Conservation (phyloP, 2,797 vertebrate species). For the Diceros bicornis region DNA sequence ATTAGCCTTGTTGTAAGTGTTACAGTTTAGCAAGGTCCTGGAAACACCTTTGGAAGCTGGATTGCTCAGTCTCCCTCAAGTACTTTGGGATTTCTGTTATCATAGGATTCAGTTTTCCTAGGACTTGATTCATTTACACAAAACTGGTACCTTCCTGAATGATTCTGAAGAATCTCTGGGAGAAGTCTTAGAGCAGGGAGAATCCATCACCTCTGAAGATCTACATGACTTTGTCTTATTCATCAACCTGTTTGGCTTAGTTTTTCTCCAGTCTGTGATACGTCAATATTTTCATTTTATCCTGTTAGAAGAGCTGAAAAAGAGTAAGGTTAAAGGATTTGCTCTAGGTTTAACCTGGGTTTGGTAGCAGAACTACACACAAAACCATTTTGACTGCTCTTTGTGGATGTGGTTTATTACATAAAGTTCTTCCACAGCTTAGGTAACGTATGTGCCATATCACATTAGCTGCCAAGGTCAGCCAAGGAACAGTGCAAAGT, state of each 20-base stretch:
- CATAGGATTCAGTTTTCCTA: not conserved
- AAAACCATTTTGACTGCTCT: not conserved
- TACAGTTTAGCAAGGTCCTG: not conserved
- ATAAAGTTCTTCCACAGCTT: not conserved
- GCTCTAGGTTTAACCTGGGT: not conserved
- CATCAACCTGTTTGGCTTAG: slow-evolving; percentile 40
- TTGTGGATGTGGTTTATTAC: slow-evolving; percentile 50
- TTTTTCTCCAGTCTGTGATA: not conserved
- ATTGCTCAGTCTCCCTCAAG: not conserved
- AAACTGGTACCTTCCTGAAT: slow-evolving; percentile 17
- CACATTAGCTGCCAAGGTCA: slow-evolving; percentile 67
- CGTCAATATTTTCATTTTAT: slow-evolving; percentile 45
- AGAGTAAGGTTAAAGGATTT: slow-evolving; percentile 47
- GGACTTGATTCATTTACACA: slow-evolving; percentile 37
- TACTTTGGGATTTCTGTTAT: slow-evolving; percentile 26
- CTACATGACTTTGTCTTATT: slow-evolving; percentile 27
- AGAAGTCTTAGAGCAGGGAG: not conserved
- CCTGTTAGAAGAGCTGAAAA: slow-evolving; percentile 34
- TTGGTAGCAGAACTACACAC: slow-evolving; percentile 45
- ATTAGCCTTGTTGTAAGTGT: slow-evolving; percentile 23
- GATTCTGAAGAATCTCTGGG: slow-evolving; percentile 14
- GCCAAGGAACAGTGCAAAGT: not conserved
- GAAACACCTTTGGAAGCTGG: not conserved
- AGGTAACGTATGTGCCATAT: not conserved
- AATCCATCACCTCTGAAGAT: not conserved